Evolutionary conservation across 2,797 vertebrate genomes (phyloP).

Genomic region (Pipistrellus nathusii): DNA sequence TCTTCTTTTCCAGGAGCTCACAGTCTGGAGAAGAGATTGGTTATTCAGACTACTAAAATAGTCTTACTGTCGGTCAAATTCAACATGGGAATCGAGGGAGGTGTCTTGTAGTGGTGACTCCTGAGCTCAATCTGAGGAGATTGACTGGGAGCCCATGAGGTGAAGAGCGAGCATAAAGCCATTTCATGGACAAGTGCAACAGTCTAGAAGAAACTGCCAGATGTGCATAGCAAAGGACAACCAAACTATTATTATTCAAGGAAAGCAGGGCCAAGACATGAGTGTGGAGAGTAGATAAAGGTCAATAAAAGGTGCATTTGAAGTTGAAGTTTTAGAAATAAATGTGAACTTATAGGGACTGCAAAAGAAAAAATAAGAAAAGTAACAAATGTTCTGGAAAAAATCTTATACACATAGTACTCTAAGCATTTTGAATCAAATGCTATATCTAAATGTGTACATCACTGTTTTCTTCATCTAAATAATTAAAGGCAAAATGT

Average conservation of each 20-base stretch:
- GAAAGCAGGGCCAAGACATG: not conserved
- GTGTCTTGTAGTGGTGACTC: not conserved
- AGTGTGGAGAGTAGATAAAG: not conserved
- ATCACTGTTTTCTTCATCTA: not conserved
- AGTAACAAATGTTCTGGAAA: not conserved
- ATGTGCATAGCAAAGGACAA: not conserved
- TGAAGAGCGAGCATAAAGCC: not conserved
- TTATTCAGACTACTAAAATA: not conserved
- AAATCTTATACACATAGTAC: not conserved
- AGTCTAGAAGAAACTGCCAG: not conserved
- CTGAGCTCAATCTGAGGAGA: not conserved
- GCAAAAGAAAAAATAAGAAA: not conserved
- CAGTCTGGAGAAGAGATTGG: not conserved
- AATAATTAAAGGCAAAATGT: not conserved
- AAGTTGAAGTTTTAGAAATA: constrained; percentile 8
- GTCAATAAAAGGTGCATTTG: not conserved
- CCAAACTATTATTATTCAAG: not conserved
- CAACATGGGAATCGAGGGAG: not conserved
- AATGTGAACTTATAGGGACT: not conserved
- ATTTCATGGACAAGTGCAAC: not conserved
- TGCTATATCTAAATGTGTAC: not conserved
- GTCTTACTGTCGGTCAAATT: not conserved
- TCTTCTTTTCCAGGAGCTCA: too few relatives aligned
- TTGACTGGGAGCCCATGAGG: not conserved
- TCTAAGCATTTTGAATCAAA: not conserved